Evolutionary conservation across 2,797 vertebrate genomes (phyloP).

Genomic region (Anguilla megastoma): DNA sequence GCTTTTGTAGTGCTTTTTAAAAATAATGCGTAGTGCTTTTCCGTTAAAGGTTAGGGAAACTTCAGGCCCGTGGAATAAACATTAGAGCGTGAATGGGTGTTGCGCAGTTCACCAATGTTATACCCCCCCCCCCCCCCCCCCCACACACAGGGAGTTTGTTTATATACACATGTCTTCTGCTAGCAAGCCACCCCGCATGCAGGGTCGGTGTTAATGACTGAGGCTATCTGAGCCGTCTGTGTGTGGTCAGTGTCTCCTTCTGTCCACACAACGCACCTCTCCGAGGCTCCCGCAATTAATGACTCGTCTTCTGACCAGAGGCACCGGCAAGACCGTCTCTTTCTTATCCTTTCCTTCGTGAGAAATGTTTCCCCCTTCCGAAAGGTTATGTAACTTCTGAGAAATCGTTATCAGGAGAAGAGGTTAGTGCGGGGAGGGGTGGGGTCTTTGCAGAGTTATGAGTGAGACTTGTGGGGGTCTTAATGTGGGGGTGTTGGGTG

Average conservation of each 20-base stretch:
- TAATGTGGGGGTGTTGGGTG: conserved; percentile 44
- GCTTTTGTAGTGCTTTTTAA: no score
- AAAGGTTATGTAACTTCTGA: conserved; percentile 34
- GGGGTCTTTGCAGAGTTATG: conserved; percentile 30
- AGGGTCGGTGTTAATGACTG: not conserved
- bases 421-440: not conserved
- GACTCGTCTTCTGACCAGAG: conserved; percentile 17
- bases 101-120: not conserved
- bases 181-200: not conserved
- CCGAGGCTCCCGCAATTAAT: conserved; percentile 11
- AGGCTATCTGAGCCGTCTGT: not conserved
- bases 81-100: not conserved
- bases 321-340: conserved; percentile 2
- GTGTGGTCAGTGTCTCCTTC: not conserved
- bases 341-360: not conserved
- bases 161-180: not conserved
- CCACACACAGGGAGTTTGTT: not conserved
- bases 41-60: no score
- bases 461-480: conserved; percentile 42
- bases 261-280: not conserved
- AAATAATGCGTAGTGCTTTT: no score
- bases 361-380: conserved; percentile 22
- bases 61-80: not conserved
- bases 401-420: conserved; percentile 28
- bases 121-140: no score